Evolutionary conservation across 2,888 invertebrate genomes (phyloP).

Genomic region (Stenchaetothrips biformis): DNA sequence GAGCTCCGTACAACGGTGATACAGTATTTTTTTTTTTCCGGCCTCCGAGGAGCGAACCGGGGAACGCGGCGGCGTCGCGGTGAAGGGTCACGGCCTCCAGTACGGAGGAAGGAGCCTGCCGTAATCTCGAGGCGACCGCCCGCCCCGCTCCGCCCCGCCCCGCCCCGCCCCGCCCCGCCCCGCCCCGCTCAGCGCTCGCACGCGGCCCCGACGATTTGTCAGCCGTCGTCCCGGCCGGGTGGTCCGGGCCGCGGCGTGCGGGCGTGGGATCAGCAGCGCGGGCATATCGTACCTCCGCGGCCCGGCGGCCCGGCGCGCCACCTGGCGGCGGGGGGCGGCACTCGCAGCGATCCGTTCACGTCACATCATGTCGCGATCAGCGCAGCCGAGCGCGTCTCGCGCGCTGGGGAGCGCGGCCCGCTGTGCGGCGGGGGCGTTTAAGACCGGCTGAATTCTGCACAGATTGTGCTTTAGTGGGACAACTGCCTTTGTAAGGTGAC

Average conservation of each 20-base stretch:
- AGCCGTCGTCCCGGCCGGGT: background rate
- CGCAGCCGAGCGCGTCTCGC: too few relatives aligned
- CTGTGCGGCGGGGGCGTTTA: too few relatives aligned
- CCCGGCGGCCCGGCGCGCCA: background rate
- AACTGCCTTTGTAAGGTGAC: too few relatives aligned
- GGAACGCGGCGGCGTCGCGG: background rate
- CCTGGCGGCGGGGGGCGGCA: background rate
- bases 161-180: too few relatives aligned
- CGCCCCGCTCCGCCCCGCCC: too few relatives aligned
- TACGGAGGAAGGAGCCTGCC: too few relatives aligned
- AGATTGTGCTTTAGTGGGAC: too few relatives aligned
- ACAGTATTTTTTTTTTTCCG: background rate
- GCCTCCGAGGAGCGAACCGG: background rate
- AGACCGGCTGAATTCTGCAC: too few relatives aligned
- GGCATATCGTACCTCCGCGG: background rate
- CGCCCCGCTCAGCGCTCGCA: background rate
- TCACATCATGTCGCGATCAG: too few relatives aligned
- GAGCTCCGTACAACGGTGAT: background rate
- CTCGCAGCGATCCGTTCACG: background rate
- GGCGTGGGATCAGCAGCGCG: background rate
- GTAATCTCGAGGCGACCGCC: too few relatives aligned
- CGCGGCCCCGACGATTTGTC: background rate
- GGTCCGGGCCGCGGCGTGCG: too few relatives aligned
- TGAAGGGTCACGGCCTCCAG: background rate
- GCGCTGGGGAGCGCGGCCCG: too few relatives aligned